Conservation (phyloP, 2,113 vertebrate species). For the Nannobrachium achirus region DNA sequence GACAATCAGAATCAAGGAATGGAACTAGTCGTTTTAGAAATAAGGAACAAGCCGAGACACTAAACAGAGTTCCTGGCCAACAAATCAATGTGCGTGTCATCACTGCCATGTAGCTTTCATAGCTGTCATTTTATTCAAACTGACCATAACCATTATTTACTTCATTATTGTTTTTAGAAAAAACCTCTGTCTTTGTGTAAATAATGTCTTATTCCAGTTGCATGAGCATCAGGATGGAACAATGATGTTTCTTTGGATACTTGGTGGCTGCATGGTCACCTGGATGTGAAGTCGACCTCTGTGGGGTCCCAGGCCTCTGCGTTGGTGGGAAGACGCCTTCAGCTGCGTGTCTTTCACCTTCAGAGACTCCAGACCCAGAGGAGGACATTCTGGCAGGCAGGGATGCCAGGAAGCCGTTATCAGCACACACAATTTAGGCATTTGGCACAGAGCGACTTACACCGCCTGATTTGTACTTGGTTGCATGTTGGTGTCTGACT, state of each 20-base stretch:
- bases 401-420: background rate
- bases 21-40: too few species aligned
- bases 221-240: background rate
- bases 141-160: too few species aligned
- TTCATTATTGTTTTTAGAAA: background rate
- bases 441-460: too few species aligned
- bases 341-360: conserved; percentile 88
- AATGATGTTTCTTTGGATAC: background rate
- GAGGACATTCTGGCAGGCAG: conserved; percentile 89
- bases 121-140: too few species aligned
- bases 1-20: too few species aligned
- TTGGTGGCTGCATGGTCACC: conserved; percentile 65
- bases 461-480: too few species aligned
- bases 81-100: too few species aligned
- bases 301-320: conserved; percentile 88
- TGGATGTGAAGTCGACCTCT: conserved; percentile 93
- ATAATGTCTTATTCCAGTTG: background rate
- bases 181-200: background rate
- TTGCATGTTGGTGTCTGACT: too few species aligned
- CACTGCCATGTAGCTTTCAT: too few species aligned
- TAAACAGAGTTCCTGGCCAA: too few species aligned
- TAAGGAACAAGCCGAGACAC: too few species aligned
- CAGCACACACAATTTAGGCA: too few species aligned
- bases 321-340: conserved; percentile 87
- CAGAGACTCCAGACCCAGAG: conserved; percentile 91